Evolutionary conservation across 2,888 invertebrate species (phyloP).

Genomic region (Drosophila affinis): DNA sequence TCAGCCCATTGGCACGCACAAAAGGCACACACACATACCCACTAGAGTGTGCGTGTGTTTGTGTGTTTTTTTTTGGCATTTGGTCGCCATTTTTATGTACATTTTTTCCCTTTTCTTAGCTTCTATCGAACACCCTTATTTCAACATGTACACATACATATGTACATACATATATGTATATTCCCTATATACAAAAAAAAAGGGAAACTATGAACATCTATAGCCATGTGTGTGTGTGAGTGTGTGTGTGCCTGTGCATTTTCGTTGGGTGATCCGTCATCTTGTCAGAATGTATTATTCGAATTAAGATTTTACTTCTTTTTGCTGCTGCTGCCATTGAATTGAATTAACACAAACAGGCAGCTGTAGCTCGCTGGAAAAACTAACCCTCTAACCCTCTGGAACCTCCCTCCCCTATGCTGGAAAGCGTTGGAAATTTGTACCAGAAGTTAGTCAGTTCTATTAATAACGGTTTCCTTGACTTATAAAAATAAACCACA

Average conservation of each 20-base stretch:
- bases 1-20: constrained; percentile 70
- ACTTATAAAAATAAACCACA: constrained; percentile 34
- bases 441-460: constrained; percentile 26
- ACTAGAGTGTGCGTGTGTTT: constrained; percentile 41
- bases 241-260: constrained; percentile 68
- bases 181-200: constrained; percentile 28
- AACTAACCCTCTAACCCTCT: constrained; percentile 30
- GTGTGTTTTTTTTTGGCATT: constrained; percentile 47
- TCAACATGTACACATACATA: constrained; percentile 41
- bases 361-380: constrained; percentile 31
- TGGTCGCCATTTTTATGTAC: constrained; percentile 70
- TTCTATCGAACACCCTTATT: constrained; percentile 74
- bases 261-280: constrained; percentile 84
- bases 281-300: constrained; percentile 84
- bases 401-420: background rate
- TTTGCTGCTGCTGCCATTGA: constrained; percentile 67
- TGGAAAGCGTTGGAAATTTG: constrained; percentile 3
- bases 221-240: constrained; percentile 39
- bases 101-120: constrained; percentile 45
- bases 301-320: constrained; percentile 84
- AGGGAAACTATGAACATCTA: constrained; percentile 70
- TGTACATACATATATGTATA: constrained; percentile 26
- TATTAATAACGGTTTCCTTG: constrained; percentile 18
- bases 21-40: constrained; percentile 6
- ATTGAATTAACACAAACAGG: constrained; percentile 71